Evolutionary conservation across 2,113 vertebrate genomes (phyloP).

Genomic region (Lagopus leucura): DNA sequence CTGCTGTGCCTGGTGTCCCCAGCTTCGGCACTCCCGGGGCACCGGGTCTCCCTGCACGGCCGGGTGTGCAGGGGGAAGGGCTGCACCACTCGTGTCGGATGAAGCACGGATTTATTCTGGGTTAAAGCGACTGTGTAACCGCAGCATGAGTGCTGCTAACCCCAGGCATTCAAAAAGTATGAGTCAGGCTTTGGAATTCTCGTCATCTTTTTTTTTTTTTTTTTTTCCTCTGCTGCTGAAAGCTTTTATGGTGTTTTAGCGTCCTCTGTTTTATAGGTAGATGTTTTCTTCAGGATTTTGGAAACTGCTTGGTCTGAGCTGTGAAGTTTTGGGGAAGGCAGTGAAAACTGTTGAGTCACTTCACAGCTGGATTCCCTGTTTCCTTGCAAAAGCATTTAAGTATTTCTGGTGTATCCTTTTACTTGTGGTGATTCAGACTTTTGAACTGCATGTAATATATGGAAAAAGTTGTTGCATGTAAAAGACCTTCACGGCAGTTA

Average conservation of each 20-base stretch:
- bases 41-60: background rate
- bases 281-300: background rate
- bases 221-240: rapidly evolving
- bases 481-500: background rate
- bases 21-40: background rate
- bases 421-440: background rate
- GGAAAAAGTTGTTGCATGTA: background rate
- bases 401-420: slow-evolving; percentile 5
- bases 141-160: background rate
- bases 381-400: background rate
- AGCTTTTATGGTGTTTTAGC: background rate
- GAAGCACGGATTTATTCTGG: background rate
- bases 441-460: background rate
- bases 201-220: rapidly evolving
- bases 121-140: background rate
- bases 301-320: background rate
- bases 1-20: too few relatives aligned
- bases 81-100: background rate
- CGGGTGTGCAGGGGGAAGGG: background rate
- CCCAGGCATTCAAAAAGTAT: background rate
- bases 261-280: background rate
- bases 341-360: background rate
- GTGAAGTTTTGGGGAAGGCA: background rate
- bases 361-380: background rate
- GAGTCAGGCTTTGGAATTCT: slow-evolving; percentile 16